Evolutionary conservation across 2,888 invertebrate genomes (phyloP), one percentile per base, ranked within the genome.

Genomic region (Drosophila limbata): DNA sequence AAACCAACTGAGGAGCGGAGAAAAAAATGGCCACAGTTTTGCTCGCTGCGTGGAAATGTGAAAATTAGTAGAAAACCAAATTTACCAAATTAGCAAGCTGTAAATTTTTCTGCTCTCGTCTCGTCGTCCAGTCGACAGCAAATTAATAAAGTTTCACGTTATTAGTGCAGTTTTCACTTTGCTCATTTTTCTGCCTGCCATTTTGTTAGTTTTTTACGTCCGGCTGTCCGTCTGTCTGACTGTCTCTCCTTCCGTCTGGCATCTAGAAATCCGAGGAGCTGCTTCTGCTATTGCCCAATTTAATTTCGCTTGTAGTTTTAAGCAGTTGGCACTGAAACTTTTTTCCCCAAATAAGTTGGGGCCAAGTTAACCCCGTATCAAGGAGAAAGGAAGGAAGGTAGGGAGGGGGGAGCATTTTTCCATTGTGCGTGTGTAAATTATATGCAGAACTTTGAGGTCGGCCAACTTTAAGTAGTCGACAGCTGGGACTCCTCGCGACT

Each of bases 81-180:
- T 84, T 88, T 82, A 79, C 83, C 73, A 85, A 88, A 84, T 88
- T 84, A 84, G 85, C 85, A 72, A 77, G 70, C 77, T 75, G 79
- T 79, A 84, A 79, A 87, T 77, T 84, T 48, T 33, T 13, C 57
- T 44, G 39, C 35, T 5, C 25, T 59, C 39, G 9, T 47, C 53
- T 15, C 48, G 19, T 10, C 48, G 65, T 37, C 53, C 56, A 70
- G 73, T 69, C 70, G 68, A 69, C 72, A 65, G 77, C 75, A 84
- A 84, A 84, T 88, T 84, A 88, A 84, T 84, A 84, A 84, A 84
- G 83, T 88, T 84, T 77, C 75, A 69, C 72, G 69, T 79, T 75
- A 84, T 77, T 82, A 85, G 77, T 69, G 77, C 64, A 69, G 56
- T 57, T 70, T 66, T 60, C 21, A 33, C 77, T 45, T 48, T 56